phyloP scores from a whole-genome alignment of 1,140 invertebrate genomes.

The Tetramorium simillimum region DNA sequence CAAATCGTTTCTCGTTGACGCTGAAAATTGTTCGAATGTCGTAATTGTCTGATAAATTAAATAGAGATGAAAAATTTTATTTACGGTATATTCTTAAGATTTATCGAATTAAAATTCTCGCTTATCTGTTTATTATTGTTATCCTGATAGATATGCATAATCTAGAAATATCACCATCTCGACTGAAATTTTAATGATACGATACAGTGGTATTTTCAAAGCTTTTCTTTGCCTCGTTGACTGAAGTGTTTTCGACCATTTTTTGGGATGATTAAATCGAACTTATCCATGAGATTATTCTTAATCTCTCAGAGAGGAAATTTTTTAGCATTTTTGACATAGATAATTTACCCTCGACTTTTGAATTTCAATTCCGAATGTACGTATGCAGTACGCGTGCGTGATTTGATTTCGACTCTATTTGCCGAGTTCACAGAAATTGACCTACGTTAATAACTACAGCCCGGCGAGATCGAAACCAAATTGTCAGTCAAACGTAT shows the following conservation, averaged over 20 bases:
- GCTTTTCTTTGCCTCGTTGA: neutral
- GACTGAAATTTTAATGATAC: neutral
- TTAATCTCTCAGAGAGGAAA: neutral
- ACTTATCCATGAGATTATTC: neutral
- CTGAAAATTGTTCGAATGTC: neutral
- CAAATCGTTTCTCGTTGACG: neutral
- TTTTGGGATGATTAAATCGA: neutral
- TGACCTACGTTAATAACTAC: neutral
- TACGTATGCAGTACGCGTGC: neutral
- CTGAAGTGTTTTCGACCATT: slow-evolving; percentile 14
- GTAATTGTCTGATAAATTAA: neutral
- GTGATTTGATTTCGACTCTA: neutral
- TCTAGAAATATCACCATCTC: slow-evolving; percentile 15
- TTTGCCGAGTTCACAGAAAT: neutral
- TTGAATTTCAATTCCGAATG: neutral
- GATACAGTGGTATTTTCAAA: neutral
- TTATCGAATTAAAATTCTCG: neutral
- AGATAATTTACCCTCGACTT: neutral
- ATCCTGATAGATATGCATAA: slow-evolving; percentile 37
- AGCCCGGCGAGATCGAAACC: neutral
- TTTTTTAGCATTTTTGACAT: neutral
- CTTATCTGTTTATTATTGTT: slow-evolving; percentile 35
- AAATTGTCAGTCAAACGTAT: neutral
- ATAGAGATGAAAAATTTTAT: slow-evolving; percentile 2
- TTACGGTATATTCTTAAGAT: neutral